A percentile compares a stretch with the other conserved stretches of the same genome.
phyloP scores from a whole-genome alignment of 2,797 vertebrate species.

The Poliocrania exsul region DNA sequence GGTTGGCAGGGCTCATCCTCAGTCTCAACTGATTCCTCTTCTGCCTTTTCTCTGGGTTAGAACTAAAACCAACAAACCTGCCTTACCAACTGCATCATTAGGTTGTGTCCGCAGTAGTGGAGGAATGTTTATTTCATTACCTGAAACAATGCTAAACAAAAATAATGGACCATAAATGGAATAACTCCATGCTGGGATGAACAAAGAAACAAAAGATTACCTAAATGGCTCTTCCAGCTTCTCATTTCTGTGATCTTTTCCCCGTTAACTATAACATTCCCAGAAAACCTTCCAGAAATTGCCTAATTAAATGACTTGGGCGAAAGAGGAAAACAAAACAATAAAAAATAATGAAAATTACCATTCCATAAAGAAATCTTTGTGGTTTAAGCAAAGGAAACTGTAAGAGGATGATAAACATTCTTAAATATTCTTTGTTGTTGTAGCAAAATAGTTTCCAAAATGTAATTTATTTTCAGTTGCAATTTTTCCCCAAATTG shows the following conservation, averaged over 20 bases:
- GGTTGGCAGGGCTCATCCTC: neutral
- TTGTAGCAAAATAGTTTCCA: neutral
- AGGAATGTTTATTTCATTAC: neutral
- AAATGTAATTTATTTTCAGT: neutral
- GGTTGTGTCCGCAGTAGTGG: neutral
- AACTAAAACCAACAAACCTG: neutral
- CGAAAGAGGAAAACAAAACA: neutral
- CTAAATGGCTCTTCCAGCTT: neutral
- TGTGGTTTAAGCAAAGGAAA: neutral
- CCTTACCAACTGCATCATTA: neutral
- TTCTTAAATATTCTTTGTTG: neutral
- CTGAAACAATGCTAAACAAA: neutral
- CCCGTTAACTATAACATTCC: neutral
- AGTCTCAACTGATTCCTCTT: neutral
- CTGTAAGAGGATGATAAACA: neutral
- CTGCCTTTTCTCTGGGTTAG: neutral
- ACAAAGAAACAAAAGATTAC: neutral
- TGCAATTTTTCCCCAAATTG: neutral
- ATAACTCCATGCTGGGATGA: neutral
- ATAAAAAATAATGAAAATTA: neutral
- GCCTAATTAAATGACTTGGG: neutral
- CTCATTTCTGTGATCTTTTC: neutral
- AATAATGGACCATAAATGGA: neutral
- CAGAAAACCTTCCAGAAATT: neutral
- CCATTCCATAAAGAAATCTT: neutral